These are phyloP conservation scores for Ennomos fuscantarius DNA, from an alignment of 2,888 invertebrate genomes.

Conservation along the genomic window DNA sequence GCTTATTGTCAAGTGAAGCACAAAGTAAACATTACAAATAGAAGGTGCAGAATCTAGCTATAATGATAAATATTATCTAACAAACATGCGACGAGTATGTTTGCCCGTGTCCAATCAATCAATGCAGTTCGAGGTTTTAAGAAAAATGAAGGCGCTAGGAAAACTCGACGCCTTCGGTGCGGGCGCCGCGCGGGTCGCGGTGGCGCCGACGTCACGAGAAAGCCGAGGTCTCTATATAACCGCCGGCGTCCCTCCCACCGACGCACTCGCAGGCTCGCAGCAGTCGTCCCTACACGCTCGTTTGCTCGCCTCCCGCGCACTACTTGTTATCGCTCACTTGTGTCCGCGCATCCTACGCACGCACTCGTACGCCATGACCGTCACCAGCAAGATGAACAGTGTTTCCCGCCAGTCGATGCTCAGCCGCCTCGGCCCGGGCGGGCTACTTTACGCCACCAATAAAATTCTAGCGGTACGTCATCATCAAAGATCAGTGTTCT, in stretches of 20 bases:
- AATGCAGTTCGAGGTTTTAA: slow-evolving; percentile 57
- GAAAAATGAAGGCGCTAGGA: slow-evolving; percentile 69
- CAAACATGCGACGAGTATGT: slow-evolving; percentile 21
- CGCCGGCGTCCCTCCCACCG: slow-evolving; percentile 70
- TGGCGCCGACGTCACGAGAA: slow-evolving; percentile 72
- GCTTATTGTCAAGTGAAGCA: too few relatives aligned
- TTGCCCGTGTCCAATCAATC: slow-evolving; percentile 47
- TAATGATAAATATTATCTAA: background rate
- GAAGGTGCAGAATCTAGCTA: background rate
- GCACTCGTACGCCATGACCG: slow-evolving; percentile 76
- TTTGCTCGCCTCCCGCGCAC: slow-evolving; percentile 64
- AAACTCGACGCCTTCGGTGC: slow-evolving; percentile 53
- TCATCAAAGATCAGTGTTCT: slow-evolving; percentile 54
- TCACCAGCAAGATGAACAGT: slow-evolving; percentile 83
- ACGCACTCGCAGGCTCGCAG: slow-evolving; percentile 73
- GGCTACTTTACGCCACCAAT: slow-evolving; percentile 79
- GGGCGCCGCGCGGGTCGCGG: slow-evolving; percentile 50
- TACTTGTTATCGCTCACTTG: slow-evolving; percentile 62
- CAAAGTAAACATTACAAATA: too few relatives aligned
- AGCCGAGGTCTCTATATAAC: slow-evolving; percentile 81
- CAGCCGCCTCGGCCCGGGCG: slow-evolving; percentile 79
- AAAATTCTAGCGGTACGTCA: slow-evolving; percentile 83
- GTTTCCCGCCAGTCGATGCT: slow-evolving; percentile 80
- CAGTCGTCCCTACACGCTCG: slow-evolving; percentile 62
- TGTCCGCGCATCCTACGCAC: slow-evolving; percentile 59